Evolutionary conservation across 2,113 vertebrate genomes (phyloP).

Genomic region (Triplophysa dalaica): DNA sequence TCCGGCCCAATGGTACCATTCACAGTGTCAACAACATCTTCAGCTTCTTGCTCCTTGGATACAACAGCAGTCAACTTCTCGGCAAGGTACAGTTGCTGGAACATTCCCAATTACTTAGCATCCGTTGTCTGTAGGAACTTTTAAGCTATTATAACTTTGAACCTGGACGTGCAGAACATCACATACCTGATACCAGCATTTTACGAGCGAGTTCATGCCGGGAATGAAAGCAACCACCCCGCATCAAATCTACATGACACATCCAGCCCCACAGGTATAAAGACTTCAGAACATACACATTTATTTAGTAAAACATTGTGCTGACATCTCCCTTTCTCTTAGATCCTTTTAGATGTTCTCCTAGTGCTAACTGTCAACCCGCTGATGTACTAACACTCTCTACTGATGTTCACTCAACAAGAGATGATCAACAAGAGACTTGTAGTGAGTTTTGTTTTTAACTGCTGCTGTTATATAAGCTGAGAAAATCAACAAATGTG

Average conservation of each 20-base stretch:
- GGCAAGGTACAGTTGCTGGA: constrained; percentile 79
- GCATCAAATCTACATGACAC: constrained; percentile 46
- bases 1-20: constrained; percentile 82
- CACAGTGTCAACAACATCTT: constrained; percentile 80
- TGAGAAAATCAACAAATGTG: no score
- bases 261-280: constrained; percentile 25
- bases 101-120: no score
- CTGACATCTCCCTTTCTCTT: constrained; percentile 7
- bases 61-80: constrained; percentile 78
- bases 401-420: constrained; percentile 22
- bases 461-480: no score
- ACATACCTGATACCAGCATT: constrained; percentile 90
- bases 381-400: constrained; percentile 9
- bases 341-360: constrained; percentile 44
- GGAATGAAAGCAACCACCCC: constrained; percentile 50
- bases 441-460: constrained; percentile 40
- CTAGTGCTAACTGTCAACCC: constrained; percentile 31
- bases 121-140: no score
- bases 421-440: constrained; percentile 20
- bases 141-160: neutral
- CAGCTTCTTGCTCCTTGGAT: constrained; percentile 83
- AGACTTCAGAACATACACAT: neutral
- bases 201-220: constrained; percentile 77
- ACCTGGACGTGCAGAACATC: constrained; percentile 74
- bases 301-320: neutral